Evolutionary conservation across 2,797 vertebrate species (phyloP).

Genomic region (Cyprinella venusta): DNA sequence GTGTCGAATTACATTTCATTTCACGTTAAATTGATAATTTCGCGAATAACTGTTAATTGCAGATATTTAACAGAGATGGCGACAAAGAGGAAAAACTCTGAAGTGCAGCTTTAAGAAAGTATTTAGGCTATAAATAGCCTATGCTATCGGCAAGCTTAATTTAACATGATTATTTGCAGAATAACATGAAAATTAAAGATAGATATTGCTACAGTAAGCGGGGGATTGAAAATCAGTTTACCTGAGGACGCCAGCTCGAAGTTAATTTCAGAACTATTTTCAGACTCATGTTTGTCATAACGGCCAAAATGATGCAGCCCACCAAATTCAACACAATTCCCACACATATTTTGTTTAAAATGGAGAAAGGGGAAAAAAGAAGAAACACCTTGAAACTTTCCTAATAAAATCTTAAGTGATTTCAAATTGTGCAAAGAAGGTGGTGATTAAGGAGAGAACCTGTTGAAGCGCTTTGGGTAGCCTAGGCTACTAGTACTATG

Average conservation of each 20-base stretch:
- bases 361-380: background rate
- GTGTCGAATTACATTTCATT: no score
- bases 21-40: no score
- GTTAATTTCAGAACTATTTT: background rate
- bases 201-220: background rate
- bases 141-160: background rate
- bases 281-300: background rate
- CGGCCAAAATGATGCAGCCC: background rate
- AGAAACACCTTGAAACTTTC: background rate
- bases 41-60: no score
- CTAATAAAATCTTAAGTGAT: background rate
- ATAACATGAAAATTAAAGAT: background rate
- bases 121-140: no score
- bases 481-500: no score
- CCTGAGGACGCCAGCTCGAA: background rate
- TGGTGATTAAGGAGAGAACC: no score
- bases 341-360: background rate
- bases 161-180: background rate
- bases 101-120: background rate
- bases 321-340: background rate
- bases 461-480: no score
- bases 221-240: background rate
- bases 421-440: background rate
- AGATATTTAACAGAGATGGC: no score
- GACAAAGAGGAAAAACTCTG: no score